Conservation (phyloP, 2,113 vertebrate species). For the Cochlearius cochlearius region DNA sequence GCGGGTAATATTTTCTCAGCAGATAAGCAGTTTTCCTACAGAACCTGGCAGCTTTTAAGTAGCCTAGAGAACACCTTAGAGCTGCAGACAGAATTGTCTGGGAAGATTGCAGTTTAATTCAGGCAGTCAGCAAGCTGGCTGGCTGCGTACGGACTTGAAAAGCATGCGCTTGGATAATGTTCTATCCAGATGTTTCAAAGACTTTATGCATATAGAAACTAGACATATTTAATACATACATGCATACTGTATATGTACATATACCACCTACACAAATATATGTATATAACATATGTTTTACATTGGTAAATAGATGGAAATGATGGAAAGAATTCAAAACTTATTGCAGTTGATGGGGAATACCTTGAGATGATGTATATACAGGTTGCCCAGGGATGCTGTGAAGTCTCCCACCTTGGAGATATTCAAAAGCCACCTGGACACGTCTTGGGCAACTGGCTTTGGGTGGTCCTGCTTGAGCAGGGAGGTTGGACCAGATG, state of each 20-base stretch:
- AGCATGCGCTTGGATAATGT: background rate
- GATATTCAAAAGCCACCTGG: background rate
- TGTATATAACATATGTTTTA: background rate
- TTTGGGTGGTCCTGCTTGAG: background rate
- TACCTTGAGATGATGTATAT: background rate
- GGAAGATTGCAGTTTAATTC: background rate
- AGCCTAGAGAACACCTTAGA: background rate
- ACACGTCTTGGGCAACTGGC: background rate
- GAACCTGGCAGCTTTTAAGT: background rate
- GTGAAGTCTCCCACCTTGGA: background rate
- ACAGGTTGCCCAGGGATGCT: background rate
- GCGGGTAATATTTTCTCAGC: background rate
- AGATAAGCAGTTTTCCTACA: slow-evolving; percentile 8
- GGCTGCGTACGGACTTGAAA: background rate
- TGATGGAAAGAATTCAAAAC: background rate
- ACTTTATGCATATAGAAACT: background rate
- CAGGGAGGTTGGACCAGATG: background rate
- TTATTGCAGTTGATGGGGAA: background rate
- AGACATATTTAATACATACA: background rate
- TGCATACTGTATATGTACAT: background rate
- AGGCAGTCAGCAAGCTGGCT: slow-evolving; percentile 1
- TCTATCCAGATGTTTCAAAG: slow-evolving; percentile 21
- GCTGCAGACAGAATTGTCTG: background rate
- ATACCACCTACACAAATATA: background rate
- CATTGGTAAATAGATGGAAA: slow-evolving; percentile 27